phyloP scores from a whole-genome alignment of 2,113 vertebrate genomes.

The Eolophus roseicapilla region DNA sequence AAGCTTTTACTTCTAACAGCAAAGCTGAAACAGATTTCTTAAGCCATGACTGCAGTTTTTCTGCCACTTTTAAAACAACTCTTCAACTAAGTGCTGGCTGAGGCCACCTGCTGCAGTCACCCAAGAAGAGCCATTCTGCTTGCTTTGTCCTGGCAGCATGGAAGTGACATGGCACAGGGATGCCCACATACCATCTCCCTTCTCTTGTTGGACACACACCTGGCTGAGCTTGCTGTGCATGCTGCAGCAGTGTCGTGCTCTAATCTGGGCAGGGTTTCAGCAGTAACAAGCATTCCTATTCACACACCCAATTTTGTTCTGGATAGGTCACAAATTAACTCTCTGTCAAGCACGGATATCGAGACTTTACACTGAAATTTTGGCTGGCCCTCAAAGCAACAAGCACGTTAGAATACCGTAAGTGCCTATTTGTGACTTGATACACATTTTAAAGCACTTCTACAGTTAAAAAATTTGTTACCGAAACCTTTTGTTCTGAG shows the following conservation, averaged over 20 bases:
- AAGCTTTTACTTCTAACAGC: background rate
- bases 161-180: background rate
- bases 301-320: background rate
- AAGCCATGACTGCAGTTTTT: background rate
- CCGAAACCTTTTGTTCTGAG: background rate
- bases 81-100: background rate
- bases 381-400: background rate
- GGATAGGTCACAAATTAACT: background rate
- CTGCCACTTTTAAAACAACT: background rate
- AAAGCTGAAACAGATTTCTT: background rate
- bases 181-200: background rate
- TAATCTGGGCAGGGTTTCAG: background rate
- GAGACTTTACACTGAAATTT: background rate
- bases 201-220: background rate
- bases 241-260: background rate
- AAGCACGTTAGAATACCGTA: background rate
- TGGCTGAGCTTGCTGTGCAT: background rate
- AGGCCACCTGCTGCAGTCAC: background rate
- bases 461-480: background rate
- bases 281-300: background rate
- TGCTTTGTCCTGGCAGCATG: background rate
- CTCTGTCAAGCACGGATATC: accelerated
- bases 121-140: background rate
- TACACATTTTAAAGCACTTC: background rate
- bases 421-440: background rate